These are phyloP conservation scores for Hirudo medicinalis DNA, from an alignment of 1,140 invertebrate genomes.

Conservation along the genomic window DNA sequence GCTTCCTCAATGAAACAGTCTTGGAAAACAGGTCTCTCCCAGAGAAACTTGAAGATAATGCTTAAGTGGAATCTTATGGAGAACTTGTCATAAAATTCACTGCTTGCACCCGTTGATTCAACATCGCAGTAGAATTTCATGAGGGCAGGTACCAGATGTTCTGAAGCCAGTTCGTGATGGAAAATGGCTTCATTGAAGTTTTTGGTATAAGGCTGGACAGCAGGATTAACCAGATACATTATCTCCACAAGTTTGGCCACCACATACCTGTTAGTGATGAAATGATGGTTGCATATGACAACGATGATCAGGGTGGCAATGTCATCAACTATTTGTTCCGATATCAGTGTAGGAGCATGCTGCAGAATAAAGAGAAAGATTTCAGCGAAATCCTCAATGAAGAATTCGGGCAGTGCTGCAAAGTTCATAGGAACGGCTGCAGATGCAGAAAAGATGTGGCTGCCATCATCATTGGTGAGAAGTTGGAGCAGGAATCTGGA, in stretches of 20 bases:
- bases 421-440: slow-evolving; percentile 57
- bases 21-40: slow-evolving; percentile 43
- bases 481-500: background rate
- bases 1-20: slow-evolving; percentile 45
- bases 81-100: slow-evolving; percentile 98
- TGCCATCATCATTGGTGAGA: slow-evolving; percentile 27
- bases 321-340: slow-evolving; percentile 43
- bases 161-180: slow-evolving; percentile 70
- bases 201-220: slow-evolving; percentile 56
- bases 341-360: slow-evolving; percentile 51
- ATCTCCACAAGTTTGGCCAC: slow-evolving; percentile 82
- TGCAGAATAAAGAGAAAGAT: slow-evolving; percentile 81
- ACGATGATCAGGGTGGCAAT: slow-evolving; percentile 75
- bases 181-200: slow-evolving; percentile 55
- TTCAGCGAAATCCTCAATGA: slow-evolving; percentile 87
- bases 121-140: slow-evolving; percentile 99
- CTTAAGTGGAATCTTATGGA: slow-evolving; percentile 94
- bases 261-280: slow-evolving; percentile 87
- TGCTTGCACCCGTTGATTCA: slow-evolving; percentile 88
- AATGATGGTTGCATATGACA: slow-evolving; percentile 72
- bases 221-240: slow-evolving; percentile 76
- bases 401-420: slow-evolving; percentile 79
- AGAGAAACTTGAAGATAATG: slow-evolving; percentile 69
- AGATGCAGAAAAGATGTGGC: slow-evolving; percentile 40
- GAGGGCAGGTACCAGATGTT: slow-evolving; percentile 65